Evolutionary conservation across 2,797 vertebrate species (phyloP), one percentile per base, ranked within the genome.

Genomic region (Poeciliopsis turneri): DNA sequence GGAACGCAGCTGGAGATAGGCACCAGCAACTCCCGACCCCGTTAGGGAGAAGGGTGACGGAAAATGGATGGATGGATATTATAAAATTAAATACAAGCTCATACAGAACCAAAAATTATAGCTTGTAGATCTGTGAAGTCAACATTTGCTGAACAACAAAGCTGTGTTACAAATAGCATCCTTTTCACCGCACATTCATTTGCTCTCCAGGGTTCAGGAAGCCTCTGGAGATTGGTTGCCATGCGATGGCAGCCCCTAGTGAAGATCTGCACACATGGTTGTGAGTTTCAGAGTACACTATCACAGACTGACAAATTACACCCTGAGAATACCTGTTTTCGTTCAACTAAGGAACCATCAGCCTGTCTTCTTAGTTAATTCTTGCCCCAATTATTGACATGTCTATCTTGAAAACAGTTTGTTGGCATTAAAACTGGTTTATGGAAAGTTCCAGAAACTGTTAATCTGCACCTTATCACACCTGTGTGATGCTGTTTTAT

Each of bases 161-260:
- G 79, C 61, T 41, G 75, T 70, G 46, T 5, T 6, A 83, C 78
- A 78, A 81, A 79, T 83, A 82, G 78, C 84, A 83, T 90, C 80
- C 81, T 83, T 91, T 87, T 93, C 82, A 85, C 86, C 78, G 87
- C 84, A 90, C 84, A 86, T 87, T 88, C 7, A 87, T 92, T 91
- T 83, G 66, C 83, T 89, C 88, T 80, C 83, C 87, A 88, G 85
- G 87, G 87, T 83, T 90, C 78, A 81, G 78, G 76, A 81, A 81
- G 83, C 83, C 93, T 90, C 86, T 11, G 75, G 92, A 90, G 92
- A 89, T 76, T 43, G 80, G 94, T 95, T 94, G 92, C 94, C 91
- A 94, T 87, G 93, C 87, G 53, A 90, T 90, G 76, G 86, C 86
- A 87, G 84, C 85, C 85, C 92, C 92, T 79, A 89, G 89, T 90